Base-by-base conservation (phyloP, 92 coral and sea anemone genomes). In the Umimayanthus kanabou region DNA sequence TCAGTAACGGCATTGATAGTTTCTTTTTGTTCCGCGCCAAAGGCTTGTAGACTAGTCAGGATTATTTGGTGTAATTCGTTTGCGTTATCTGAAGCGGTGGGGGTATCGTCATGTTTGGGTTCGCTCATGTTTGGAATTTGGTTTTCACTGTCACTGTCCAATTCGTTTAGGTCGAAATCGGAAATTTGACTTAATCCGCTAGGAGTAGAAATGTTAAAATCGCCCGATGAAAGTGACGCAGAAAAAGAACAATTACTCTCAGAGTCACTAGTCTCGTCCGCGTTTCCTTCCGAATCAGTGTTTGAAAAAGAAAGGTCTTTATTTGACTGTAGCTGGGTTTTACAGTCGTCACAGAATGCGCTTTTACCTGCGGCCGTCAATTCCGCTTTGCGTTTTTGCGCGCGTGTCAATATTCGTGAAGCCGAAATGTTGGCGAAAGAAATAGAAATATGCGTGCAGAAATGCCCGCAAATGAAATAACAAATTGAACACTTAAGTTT, bases 371-470 rank as follows among this genome's bases (percentile, higher is more conserved):
- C 42, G 77, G 18, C 77, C 42, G 39, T 33, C 77, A 72, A 72
- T 28, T 73, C 45, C 18, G 77, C 77, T 37, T 73, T 73, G 77
- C 77, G 77, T 73, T n/a, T n/a, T n/a, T n/a, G n/a, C n/a, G n/a
- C n/a, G n/a, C n/a, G n/a, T n/a, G 77, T 73, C 13, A 73, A 25
- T 28, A 73, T 8, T 26, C 40, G 77, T 15, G 18, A 73, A 37
- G 77, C 77, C 77, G 77, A 73, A 73, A 73, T 73, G 77, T 11
- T 73, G 77, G 42, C 42, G 4, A 39, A n/a, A n/a, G n/a, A n/a
- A n/a, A n/a, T n/a, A n/a, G n/a, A n/a, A n/a, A n/a, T n/a, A n/a
- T n/a, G n/a, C n/a, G n/a, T n/a, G n/a, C n/a, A n/a, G n/a, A n/a
- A n/a, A n/a, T n/a, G n/a, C n/a, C n/a, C n/a, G n/a, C n/a, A n/a